phyloP scores from a whole-genome alignment of 2,888 invertebrate genomes.

The Watsonalla cultraria region DNA sequence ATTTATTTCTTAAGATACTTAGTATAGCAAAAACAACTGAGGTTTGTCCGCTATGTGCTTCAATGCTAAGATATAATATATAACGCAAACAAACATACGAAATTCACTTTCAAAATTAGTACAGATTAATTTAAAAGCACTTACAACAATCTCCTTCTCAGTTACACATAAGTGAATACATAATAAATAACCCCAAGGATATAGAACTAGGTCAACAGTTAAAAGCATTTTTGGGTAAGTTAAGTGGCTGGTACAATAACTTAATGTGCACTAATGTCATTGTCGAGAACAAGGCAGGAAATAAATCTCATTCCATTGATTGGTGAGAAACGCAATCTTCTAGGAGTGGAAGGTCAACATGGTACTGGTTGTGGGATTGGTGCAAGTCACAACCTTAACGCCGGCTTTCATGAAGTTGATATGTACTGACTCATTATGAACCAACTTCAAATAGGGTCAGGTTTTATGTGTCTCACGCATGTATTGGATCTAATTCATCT shows the following conservation, averaged over 20 bases:
- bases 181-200: not conserved
- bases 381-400: not conserved
- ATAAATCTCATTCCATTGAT: slow-evolving; percentile 4
- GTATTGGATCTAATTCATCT: too few species aligned
- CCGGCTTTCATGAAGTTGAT: not conserved
- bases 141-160: not conserved
- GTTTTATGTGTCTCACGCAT: too few species aligned
- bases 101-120: too few species aligned
- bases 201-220: not conserved
- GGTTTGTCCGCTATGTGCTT: too few species aligned
- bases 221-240: slow-evolving; percentile 3
- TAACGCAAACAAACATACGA: too few species aligned
- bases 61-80: too few species aligned
- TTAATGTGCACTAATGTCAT: slow-evolving; percentile 1
- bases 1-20: too few species aligned
- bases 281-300: slow-evolving; percentile 4
- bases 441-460: too few species aligned
- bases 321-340: slow-evolving; percentile 5
- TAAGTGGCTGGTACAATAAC: slow-evolving; percentile 5
- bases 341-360: slow-evolving; percentile 5
- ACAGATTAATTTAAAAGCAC: not conserved
- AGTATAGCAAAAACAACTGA: too few species aligned
- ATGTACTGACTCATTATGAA: too few species aligned
- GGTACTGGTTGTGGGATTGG: not conserved
- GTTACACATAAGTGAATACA: not conserved